Base-by-base conservation (phyloP, 2,113 vertebrate species). In the Heterotilapia buettikoferi region DNA sequence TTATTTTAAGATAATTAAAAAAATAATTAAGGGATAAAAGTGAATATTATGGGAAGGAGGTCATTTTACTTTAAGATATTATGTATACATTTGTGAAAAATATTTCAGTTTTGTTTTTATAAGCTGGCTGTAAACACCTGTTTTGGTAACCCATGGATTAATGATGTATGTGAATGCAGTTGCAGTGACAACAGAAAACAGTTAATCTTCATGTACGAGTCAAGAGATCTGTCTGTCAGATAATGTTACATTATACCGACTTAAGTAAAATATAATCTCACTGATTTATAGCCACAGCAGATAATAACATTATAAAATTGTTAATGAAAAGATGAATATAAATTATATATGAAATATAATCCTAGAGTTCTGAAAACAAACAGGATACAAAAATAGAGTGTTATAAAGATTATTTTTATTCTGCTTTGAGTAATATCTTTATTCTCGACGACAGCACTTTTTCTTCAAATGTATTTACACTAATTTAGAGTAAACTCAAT, bases 21-120 rank as follows among this genome's bases (percentile, higher is more conserved):
- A 66, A 3, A 1, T 1, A 1, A 0, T 7, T 6, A 71, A 14
- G 3, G 7, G 12, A 43, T 14, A 14, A 43, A 71, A 71, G 38
- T 43, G 38, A 71, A 71, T 1, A 43, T 16, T 24, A 71, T 0
- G 38, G 0, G n/a, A 9, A 43, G 66, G 2, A 24, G 1, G 66
- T 71, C 1, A 71, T 71, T 71, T 40, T 71, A 71, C n/a, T 43
- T 71, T 43, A 14, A 71, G 1, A 71, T 14, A 0, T 1, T 0
- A 68, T 14, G 0, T 40, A 5, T 0, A 68, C 3, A 71, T 71
- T 43, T 24, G 66, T 71, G n/a, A 14, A 13, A 68, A 68, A 68
- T 38, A 5, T 36, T 66, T 66, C 31, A 38, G 31, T 68, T 38
- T 66, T 0, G 3, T 21, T 68, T 68, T 68, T 68, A 38, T 68